Conservation (phyloP, 2,797 vertebrate species). For the Arctocebus calabarensis region DNA sequence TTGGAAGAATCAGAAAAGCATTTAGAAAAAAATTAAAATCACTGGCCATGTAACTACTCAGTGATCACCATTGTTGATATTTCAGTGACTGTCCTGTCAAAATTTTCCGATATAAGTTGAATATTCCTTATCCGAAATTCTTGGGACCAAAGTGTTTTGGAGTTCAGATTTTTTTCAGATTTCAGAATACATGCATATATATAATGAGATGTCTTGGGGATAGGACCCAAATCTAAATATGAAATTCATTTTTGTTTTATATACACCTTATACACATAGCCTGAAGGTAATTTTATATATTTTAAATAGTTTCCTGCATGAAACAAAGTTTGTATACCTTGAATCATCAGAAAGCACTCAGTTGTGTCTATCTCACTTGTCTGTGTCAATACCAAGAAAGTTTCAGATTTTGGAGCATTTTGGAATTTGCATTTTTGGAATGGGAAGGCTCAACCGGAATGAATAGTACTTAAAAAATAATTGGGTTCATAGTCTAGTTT, state of each 20-base stretch:
- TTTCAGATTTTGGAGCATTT: background rate
- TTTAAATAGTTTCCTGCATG: background rate
- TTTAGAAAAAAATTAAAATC: constrained; percentile 40
- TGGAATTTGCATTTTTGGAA: background rate
- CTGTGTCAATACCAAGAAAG: background rate
- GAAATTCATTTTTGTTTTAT: background rate
- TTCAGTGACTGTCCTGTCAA: background rate
- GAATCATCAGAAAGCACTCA: background rate
- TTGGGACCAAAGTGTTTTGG: background rate
- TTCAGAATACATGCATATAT: background rate
- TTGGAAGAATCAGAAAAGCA: constrained; percentile 40
- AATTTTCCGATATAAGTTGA: background rate
- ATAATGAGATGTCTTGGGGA: background rate
- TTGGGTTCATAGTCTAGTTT: background rate
- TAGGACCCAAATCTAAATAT: background rate
- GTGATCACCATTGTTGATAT: background rate
- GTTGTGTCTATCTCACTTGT: background rate
- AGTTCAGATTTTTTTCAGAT: background rate
- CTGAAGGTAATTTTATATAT: background rate
- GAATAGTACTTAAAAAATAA: background rate
- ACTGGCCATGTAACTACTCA: background rate
- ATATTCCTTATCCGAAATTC: background rate
- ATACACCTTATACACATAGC: background rate
- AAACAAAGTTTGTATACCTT: background rate
- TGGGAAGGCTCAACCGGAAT: background rate